Evolutionary conservation across 2,888 invertebrate genomes (phyloP), one percentile per base, ranked within the genome.

Genomic region (Pelosia muscerda): DNA sequence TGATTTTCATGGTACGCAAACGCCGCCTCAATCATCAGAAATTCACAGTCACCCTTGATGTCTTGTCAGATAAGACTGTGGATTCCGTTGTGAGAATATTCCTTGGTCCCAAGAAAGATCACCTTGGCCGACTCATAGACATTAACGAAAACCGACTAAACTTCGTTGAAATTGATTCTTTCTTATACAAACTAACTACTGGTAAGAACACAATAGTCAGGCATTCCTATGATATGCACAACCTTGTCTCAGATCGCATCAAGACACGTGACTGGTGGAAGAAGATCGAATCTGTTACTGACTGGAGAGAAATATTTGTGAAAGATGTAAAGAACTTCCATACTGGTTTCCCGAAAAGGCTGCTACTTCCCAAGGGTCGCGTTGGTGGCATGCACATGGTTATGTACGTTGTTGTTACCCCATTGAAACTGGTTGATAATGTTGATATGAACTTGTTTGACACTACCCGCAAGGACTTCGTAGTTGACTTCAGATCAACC

Each of bases 321-420:
- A 92, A 90, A 76, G 93, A 93, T 69, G 77, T 94, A 60, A 93
- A 84, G 64, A 94, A 94, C 83, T 89, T 93, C 77, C 93, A 96
- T 82, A 96, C 96, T 72, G 96, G 96, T 63, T 97, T 96, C 95
- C 97, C 97, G 3, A 95, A 96, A 28, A 96, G 97, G 79, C 92
- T 97, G 57, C 86, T 97, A 54, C 91, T 98, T 64, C 97, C 98
- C 56, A 97, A 94, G 82, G 98, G 98, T 85, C 95, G 89, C 75
- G 90, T 92, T 64, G 96, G 96, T 70, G 98, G 98, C 64, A 92
- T 96, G 91, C 95, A 95, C 26, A 95, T 96, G 94, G 94, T 96
- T 83, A 79, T 97, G 58, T 96, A 96, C 90, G 95, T 96, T 63
- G 95, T 96, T 72, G 94, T 97, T 13, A 94, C 95, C 42, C 96